A percentile compares a stretch with the other conserved stretches of the same genome.
phyloP scores from a whole-genome alignment of 2,113 vertebrate species.

The Elanus axillaris region DNA sequence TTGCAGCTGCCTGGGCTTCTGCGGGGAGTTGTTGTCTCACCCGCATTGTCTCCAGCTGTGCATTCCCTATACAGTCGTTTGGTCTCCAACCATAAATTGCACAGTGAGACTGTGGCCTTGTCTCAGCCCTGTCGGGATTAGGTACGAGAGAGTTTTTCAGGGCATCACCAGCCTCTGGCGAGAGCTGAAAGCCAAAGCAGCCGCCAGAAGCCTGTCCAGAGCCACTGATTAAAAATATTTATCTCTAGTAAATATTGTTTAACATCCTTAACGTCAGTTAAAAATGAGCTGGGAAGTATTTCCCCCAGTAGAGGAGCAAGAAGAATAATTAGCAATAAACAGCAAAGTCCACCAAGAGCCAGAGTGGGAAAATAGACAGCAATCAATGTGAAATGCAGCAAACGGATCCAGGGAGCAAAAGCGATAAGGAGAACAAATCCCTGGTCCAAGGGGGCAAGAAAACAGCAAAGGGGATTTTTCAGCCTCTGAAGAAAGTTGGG shows the following conservation, averaged over 20 bases:
- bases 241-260: not conserved
- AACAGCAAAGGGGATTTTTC: not conserved
- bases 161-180: not conserved
- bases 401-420: not conserved
- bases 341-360: not conserved
- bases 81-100: not conserved
- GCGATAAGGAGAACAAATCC: not conserved
- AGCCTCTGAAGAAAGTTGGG: not conserved
- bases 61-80: not conserved
- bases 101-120: not conserved
- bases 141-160: not conserved
- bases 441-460: not conserved
- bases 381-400: not conserved
- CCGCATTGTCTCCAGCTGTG: accelerated
- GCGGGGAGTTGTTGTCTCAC: not conserved
- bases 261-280: not conserved
- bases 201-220: not conserved
- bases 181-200: not conserved
- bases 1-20: not conserved
- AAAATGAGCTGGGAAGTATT: not conserved
- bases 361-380: not conserved
- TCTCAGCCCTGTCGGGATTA: not conserved
- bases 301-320: not conserved
- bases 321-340: not conserved
- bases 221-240: not conserved